Base-by-base conservation (phyloP, 2,113 vertebrate genomes). In the Notothenia coriiceps region DNA sequence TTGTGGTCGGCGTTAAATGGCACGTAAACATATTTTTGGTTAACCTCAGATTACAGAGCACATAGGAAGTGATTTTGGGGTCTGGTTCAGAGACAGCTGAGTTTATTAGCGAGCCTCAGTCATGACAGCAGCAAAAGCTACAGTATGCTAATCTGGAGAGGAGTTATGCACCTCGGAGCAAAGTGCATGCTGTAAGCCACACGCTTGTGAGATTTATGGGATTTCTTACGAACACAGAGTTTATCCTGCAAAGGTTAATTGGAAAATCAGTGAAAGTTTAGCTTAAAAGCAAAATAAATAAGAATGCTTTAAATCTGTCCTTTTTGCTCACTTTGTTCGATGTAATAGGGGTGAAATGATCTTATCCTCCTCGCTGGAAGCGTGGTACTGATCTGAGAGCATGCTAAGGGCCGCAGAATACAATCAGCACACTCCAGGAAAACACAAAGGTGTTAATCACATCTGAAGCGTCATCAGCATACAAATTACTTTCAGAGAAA, bases 11-110 rank as follows among this genome's bases (percentile, higher is more conserved):
- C 57, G 64, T 77, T 75, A 79, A 82, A 77, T 51, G 51, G 79
- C 70, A 64, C 25, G 49, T 81, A 76, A 79, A 72, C 51, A 20
- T 89, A 70, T 80, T 61, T 70, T 79, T 49, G 86, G 90, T 91
- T 93, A 91, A 92, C 91, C 90, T 91, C 88, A 88, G 86, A 91
- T 87, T 89, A 86, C 85, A 83, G 86, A 65, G 80, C 25, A 10
- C 70, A 59, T 9, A 65, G 77, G 68, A 77, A 74, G 79, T 73
- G 81, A 84, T 74, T 77, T 57, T 74, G 83, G 81, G 90, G 87
- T 66, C 35, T 0, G 5, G 47, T 67, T 80, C 82, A 70, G 63
- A 80, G 67, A 75, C 86, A 86, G 86, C 89, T 83, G 77, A 78
- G 85, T 90, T 89, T 86, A 82, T 86, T 70, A 80, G 79, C 25